phyloP scores from a whole-genome alignment of 2,888 invertebrate species.

The Lymantria monacha region DNA sequence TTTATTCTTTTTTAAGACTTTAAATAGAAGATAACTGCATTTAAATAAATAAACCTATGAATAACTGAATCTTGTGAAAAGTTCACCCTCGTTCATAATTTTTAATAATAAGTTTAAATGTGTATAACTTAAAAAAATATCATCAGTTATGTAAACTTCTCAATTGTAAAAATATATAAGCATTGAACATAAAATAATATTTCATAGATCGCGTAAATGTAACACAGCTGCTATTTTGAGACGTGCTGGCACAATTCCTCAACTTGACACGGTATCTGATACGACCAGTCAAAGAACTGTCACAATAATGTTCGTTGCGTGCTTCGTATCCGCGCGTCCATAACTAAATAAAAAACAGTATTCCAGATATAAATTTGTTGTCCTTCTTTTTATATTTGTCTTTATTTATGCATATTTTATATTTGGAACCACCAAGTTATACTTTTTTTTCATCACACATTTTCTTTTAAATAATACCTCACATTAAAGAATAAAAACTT shows the following conservation, averaged over 20 bases:
- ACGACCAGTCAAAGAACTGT: slow-evolving; percentile 54
- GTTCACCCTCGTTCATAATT: too few species aligned
- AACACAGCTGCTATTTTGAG: slow-evolving; percentile 27
- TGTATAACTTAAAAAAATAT: too few species aligned
- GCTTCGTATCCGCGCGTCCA: slow-evolving; percentile 16
- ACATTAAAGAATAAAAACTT: too few species aligned
- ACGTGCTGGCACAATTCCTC: slow-evolving; percentile 61
- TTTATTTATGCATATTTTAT: too few species aligned
- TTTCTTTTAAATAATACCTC: slow-evolving; percentile 24
- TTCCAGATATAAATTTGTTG: slow-evolving; percentile 27
- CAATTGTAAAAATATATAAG: background rate
- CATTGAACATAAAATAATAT: slow-evolving; percentile 9
- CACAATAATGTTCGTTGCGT: slow-evolving; percentile 47
- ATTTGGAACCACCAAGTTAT: background rate
- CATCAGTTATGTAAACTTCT: too few species aligned
- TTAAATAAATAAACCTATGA: too few species aligned
- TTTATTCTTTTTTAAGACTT: too few species aligned
- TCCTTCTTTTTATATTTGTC: slow-evolving; percentile 29
- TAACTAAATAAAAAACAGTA: slow-evolving; percentile 30
- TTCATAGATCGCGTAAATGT: slow-evolving; percentile 9
- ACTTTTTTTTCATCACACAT: slow-evolving; percentile 22
- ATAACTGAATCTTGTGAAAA: too few species aligned
- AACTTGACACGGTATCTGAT: slow-evolving; percentile 52
- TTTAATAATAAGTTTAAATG: too few species aligned
- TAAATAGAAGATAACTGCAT: too few species aligned